Percentiles rank a stretch among this genome's conserved stretches.
These are phyloP conservation scores for Maconellicoccus hirsutus DNA, from an alignment of 1,140 invertebrate genomes.

Conservation along the genomic window DNA sequence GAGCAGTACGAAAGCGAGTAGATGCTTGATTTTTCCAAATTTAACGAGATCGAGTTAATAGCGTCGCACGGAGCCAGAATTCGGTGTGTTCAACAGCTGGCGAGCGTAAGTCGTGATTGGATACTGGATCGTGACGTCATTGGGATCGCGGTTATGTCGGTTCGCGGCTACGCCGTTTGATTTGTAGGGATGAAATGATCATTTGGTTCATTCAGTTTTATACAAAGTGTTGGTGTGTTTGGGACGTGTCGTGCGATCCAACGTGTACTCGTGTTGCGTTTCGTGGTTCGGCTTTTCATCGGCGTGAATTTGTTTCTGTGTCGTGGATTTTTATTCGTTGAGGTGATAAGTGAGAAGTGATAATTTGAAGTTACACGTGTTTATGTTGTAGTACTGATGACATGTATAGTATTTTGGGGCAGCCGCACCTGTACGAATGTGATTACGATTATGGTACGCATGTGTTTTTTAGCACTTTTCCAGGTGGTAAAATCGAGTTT, in stretches of 20 bases:
- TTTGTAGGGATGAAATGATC: constrained; percentile 3
- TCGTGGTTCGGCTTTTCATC: background rate
- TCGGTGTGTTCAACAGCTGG: background rate
- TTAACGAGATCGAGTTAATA: too few species aligned
- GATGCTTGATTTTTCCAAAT: too few species aligned
- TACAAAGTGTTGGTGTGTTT: background rate
- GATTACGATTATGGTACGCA: background rate
- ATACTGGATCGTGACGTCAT: constrained; percentile 7
- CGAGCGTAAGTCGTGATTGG: background rate
- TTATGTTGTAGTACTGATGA: too few species aligned
- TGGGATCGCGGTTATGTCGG: too few species aligned
- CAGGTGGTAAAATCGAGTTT: too few species aligned
- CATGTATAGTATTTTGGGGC: constrained; percentile 3
- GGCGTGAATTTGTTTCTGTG: too few species aligned
- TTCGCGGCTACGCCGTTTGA: background rate
- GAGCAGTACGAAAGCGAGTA: too few species aligned
- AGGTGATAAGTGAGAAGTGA: too few species aligned
- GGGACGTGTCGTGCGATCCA: background rate
- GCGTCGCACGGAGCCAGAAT: too few species aligned
- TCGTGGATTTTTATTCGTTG: too few species aligned
- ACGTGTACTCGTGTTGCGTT: background rate
- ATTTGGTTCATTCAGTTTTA: background rate
- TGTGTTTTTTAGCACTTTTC: too few species aligned
- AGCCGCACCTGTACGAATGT: background rate
- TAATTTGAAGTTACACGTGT: too few species aligned